These are phyloP conservation scores for Manacus vitellinus DNA, from an alignment of 2,113 vertebrate genomes.

Conservation along the genomic window DNA sequence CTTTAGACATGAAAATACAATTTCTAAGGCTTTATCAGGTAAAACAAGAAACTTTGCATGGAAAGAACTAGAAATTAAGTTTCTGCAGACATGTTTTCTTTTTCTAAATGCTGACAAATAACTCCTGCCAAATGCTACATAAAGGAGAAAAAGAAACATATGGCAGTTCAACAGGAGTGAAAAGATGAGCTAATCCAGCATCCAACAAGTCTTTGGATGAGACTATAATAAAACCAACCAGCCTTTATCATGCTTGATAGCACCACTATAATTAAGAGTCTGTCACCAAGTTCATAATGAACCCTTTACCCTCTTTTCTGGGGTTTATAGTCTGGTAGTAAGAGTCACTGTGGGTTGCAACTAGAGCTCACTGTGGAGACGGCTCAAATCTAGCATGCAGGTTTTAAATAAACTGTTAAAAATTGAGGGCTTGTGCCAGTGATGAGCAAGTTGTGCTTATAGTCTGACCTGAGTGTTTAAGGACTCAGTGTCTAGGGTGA, in stretches of 20 bases:
- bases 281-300: constrained; percentile 57
- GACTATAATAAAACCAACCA: constrained; percentile 62
- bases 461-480: background rate
- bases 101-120: constrained; percentile 59
- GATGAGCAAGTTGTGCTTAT: background rate
- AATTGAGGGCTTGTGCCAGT: background rate
- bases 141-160: constrained; percentile 69
- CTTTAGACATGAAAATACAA: background rate
- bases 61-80: constrained; percentile 32
- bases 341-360: constrained; percentile 30
- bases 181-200: constrained; percentile 67
- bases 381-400: background rate
- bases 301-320: constrained; percentile 50
- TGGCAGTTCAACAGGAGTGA: constrained; percentile 59
- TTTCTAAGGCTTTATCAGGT: background rate
- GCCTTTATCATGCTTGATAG: constrained; percentile 67
- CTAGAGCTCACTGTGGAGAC: background rate
- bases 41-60: background rate
- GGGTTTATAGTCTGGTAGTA: constrained; percentile 35
- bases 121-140: constrained; percentile 55
- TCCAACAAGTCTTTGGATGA: constrained; percentile 62
- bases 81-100: constrained; percentile 41
- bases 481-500: background rate
- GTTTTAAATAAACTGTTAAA: constrained; percentile 38
- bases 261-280: constrained; percentile 67